These are phyloP conservation scores for Lepidurus packardi DNA, from an alignment of 1,140 invertebrate species.

Conservation along the genomic window DNA sequence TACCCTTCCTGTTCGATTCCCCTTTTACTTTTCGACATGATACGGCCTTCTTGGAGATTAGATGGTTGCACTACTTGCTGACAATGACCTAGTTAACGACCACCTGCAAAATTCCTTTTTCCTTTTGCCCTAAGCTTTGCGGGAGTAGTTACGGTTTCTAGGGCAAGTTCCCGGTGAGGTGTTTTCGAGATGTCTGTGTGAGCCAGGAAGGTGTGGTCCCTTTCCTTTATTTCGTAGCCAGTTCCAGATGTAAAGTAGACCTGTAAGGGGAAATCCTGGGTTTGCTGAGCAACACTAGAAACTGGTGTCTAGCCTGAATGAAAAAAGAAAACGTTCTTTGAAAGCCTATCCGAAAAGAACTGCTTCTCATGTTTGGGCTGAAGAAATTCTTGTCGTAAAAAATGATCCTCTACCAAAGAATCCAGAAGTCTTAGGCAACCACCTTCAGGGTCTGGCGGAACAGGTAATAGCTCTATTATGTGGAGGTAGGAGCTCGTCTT, in stretches of 20 bases:
- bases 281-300: too few species aligned
- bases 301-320: too few species aligned
- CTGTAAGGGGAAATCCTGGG: too few species aligned
- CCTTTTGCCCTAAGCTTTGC: not conserved
- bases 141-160: not conserved
- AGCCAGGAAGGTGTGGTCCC: not conserved
- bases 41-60: not conserved
- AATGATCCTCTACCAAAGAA: too few species aligned
- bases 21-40: not conserved
- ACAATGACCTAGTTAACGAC: slow-evolving; percentile 7
- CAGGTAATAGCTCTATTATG: too few species aligned
- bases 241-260: not conserved
- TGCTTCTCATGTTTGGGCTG: too few species aligned
- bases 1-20: not conserved
- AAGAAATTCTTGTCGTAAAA: too few species aligned
- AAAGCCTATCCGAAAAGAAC: too few species aligned
- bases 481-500: too few species aligned
- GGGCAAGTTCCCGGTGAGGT: not conserved
- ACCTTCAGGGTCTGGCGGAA: too few species aligned
- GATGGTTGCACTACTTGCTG: not conserved
- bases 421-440: too few species aligned
- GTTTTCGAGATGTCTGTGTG: not conserved
- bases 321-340: too few species aligned
- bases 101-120: not conserved
- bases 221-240: not conserved